Conservation (phyloP, 2,888 invertebrate genomes). For the Caenorhabditis wallacei region DNA sequence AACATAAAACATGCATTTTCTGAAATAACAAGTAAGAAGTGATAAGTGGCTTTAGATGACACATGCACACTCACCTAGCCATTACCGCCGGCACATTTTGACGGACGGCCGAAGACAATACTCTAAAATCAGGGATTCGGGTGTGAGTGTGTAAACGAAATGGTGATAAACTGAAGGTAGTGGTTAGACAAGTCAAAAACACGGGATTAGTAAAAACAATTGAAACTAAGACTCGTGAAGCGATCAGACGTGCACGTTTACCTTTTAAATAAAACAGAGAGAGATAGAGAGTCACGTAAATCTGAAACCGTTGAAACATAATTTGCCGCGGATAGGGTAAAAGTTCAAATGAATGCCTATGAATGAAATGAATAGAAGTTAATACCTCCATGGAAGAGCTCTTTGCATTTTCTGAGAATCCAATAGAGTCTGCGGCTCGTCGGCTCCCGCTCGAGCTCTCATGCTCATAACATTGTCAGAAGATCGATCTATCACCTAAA, state of each 20-base stretch:
- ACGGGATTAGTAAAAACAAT: conserved; percentile 3
- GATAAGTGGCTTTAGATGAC: not conserved
- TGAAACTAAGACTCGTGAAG: conserved; percentile 7
- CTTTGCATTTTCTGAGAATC: conserved; percentile 47
- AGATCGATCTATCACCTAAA: conserved; percentile 40
- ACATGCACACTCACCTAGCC: conserved; percentile 11
- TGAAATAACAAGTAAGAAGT: not conserved
- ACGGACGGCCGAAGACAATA: not conserved
- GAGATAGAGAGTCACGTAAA: conserved; percentile 40
- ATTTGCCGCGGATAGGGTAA: not conserved
- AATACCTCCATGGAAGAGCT: conserved; percentile 53
- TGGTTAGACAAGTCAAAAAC: not conserved
- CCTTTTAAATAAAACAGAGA: conserved; percentile 40
- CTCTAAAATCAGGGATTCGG: conserved; percentile 13
- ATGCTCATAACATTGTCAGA: conserved; percentile 24
- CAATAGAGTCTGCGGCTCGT: conserved; percentile 43
- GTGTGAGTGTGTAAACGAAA: not conserved
- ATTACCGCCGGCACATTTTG: conserved; percentile 3
- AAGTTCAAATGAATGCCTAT: not conserved
- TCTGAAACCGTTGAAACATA: conserved; percentile 42
- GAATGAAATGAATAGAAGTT: not conserved
- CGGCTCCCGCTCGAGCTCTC: conserved; percentile 37
- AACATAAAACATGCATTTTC: not conserved
- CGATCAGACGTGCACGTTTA: conserved; percentile 53
- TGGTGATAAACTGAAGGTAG: not conserved